Conservation (phyloP, 2,113 vertebrate species). For the Oostethus manadensis region DNA sequence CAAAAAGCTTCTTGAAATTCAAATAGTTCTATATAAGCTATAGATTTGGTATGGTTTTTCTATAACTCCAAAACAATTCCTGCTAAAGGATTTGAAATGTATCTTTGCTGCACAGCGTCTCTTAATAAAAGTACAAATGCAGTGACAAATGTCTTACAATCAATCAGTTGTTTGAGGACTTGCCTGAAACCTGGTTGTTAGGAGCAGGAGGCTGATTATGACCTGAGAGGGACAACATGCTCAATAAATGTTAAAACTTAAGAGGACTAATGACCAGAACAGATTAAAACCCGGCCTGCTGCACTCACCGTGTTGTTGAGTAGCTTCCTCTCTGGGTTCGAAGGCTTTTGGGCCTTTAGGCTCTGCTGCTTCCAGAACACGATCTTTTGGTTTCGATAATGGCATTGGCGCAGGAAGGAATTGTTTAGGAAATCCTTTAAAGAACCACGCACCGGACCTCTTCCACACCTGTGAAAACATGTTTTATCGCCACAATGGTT, state of each 20-base stretch:
- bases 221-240: conserved; percentile 27
- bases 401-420: conserved; percentile 88
- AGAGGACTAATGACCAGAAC: neutral
- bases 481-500: neutral
- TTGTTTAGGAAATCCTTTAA: conserved; percentile 94
- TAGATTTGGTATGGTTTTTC: neutral
- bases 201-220: conserved; percentile 36
- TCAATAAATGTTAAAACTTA: neutral
- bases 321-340: conserved; percentile 53
- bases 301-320: conserved; percentile 43
- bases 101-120: neutral
- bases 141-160: neutral
- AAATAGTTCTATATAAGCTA: neutral
- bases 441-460: conserved; percentile 96
- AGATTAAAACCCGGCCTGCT: neutral
- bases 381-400: conserved; percentile 73
- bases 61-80: neutral
- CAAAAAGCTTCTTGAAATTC: neutral
- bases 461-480: conserved; percentile 85
- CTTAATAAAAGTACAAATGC: neutral
- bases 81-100: neutral
- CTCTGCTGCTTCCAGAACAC: conserved; percentile 24
- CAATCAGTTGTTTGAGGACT: conserved; percentile 24
- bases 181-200: conserved; percentile 62
- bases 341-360: conserved; percentile 34